These are phyloP conservation scores for Equus przewalskii DNA, from an alignment of 2,113 vertebrate genomes.

Conservation along the genomic window DNA sequence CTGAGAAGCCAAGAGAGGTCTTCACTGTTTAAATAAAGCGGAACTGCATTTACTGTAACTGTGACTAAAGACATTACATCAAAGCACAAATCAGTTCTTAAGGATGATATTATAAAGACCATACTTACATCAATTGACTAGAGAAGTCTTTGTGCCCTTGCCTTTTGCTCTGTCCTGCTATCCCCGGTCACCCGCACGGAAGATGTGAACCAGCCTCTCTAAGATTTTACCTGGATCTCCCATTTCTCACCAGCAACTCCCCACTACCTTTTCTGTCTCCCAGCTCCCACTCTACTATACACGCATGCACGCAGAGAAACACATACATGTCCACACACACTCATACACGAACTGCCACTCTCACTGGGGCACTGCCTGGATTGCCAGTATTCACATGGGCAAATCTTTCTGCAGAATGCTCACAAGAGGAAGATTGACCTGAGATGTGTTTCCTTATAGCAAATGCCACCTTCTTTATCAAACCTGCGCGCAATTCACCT, in stretches of 20 bases:
- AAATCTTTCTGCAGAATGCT: background rate
- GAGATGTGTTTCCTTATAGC: background rate
- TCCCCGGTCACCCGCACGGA: background rate
- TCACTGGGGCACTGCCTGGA: background rate
- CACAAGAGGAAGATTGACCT: background rate
- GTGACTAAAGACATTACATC: background rate
- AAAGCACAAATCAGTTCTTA: background rate
- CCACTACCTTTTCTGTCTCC: background rate
- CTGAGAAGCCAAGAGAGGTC: background rate
- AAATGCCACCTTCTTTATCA: background rate
- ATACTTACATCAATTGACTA: fast-evolving
- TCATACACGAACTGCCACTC: no score
- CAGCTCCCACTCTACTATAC: background rate
- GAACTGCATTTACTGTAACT: background rate
- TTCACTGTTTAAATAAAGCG: background rate
- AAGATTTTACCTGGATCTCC: background rate
- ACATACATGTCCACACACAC: background rate
- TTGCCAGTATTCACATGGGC: background rate
- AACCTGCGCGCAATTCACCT: background rate
- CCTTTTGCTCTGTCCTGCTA: background rate
- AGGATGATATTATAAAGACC: background rate
- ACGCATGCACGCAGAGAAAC: fast-evolving
- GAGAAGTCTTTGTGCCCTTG: background rate
- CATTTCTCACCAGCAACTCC: background rate
- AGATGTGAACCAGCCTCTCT: background rate